Conservation (phyloP, 2,113 vertebrate genomes). For the Mionectes macconnelli region DNA sequence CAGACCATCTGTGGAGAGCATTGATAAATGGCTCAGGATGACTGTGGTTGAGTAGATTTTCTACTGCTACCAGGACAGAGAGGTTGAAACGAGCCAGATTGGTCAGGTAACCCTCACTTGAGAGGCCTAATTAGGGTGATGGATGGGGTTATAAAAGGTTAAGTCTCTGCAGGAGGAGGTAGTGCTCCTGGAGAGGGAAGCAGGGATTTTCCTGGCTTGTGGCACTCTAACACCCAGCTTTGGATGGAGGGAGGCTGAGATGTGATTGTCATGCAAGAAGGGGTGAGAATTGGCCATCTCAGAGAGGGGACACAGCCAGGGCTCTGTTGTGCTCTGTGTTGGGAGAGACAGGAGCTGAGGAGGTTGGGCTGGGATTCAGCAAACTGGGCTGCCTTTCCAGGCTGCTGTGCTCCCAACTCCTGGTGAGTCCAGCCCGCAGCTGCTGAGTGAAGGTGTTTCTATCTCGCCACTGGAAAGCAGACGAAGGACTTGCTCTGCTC, state of each 20-base stretch:
- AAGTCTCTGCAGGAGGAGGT: background rate
- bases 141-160: background rate
- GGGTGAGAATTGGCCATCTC: background rate
- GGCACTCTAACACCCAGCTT: background rate
- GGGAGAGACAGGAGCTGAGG: background rate
- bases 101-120: background rate
- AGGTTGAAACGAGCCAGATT: background rate
- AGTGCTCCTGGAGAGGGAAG: background rate
- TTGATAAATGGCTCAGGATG: background rate
- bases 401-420: fast-evolving
- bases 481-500: background rate
- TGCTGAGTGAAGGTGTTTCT: background rate
- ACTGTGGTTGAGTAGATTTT: background rate
- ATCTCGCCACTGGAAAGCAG: background rate
- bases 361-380: background rate
- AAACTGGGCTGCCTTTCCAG: background rate
- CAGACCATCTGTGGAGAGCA: background rate
- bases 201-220: background rate
- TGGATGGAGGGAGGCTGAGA: background rate
- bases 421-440: background rate
- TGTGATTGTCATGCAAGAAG: background rate
- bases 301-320: fast-evolving
- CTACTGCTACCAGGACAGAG: background rate
- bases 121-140: background rate
- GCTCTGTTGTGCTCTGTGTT: background rate